Percentiles rank a stretch among this genome's conserved stretches.
Evolutionary conservation across 2,797 vertebrate genomes (phyloP).

Genomic region (Acanthornis magna): DNA sequence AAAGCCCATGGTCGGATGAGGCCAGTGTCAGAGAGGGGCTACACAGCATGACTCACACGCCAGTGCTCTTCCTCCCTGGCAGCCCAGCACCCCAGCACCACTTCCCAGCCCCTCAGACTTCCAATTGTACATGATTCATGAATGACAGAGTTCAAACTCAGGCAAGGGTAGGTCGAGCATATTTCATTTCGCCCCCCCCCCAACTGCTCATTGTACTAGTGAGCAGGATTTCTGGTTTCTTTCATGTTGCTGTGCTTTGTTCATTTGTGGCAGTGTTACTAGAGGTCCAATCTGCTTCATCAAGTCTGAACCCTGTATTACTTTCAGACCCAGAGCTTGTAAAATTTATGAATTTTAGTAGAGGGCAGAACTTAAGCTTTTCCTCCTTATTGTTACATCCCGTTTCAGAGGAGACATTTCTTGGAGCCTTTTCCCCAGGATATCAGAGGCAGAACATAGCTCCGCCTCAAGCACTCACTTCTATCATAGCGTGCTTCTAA

Average conservation of each 20-base stretch:
- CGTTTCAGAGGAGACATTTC: background rate
- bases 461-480: background rate
- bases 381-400: background rate
- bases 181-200: fast-evolving
- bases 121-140: background rate
- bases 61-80: background rate
- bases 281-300: background rate
- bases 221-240: background rate
- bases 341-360: background rate
- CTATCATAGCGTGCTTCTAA: background rate
- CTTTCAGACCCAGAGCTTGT: background rate
- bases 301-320: background rate
- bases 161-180: background rate
- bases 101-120: background rate
- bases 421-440: background rate
- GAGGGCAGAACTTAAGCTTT: background rate
- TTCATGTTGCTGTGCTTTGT: background rate
- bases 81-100: background rate
- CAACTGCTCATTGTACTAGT: background rate
- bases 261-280: background rate
- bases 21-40: background rate
- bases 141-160: background rate
- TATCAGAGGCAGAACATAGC: background rate
- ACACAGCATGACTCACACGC: background rate
- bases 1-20: background rate